Conservation (phyloP, 1,140 invertebrate genomes). For the Sesamia nonagrioides region DNA sequence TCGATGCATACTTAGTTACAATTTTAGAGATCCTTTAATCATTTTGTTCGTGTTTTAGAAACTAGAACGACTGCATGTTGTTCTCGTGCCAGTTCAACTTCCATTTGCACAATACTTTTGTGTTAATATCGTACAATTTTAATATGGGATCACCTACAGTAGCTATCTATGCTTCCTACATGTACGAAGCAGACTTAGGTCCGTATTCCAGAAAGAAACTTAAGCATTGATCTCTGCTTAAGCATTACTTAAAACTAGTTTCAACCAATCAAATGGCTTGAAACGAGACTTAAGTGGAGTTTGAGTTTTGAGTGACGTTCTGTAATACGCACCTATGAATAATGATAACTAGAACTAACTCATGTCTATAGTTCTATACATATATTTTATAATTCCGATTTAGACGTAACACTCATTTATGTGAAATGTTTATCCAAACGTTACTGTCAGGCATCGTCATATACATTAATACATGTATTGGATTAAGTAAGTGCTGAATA, state of each 20-base stretch:
- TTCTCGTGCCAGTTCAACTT: not conserved
- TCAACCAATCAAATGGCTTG: no score
- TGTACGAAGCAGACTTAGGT: no score
- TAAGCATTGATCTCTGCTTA: no score
- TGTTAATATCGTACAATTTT: not conserved
- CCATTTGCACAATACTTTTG: slow-evolving; percentile 5
- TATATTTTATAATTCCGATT: no score
- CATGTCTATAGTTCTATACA: no score
- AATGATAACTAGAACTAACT: no score
- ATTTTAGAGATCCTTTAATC: slow-evolving; percentile 39
- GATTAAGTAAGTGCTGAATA: not conserved
- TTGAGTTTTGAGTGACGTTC: no score
- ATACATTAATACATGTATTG: not conserved
- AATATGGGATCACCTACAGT: not conserved
- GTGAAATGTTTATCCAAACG: not conserved
- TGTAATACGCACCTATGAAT: no score
- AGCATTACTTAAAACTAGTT: no score
- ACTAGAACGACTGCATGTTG: slow-evolving; percentile 7
- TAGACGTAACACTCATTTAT: not conserved
- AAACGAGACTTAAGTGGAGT: no score
- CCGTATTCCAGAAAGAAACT: no score
- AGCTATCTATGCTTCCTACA: not conserved
- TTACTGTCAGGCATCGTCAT: not conserved
- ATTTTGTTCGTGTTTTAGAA: slow-evolving; percentile 19
- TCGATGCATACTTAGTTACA: slow-evolving; percentile 39